Conservation (phyloP, 2,888 invertebrate genomes). For the Coenonympha glycerion region DNA sequence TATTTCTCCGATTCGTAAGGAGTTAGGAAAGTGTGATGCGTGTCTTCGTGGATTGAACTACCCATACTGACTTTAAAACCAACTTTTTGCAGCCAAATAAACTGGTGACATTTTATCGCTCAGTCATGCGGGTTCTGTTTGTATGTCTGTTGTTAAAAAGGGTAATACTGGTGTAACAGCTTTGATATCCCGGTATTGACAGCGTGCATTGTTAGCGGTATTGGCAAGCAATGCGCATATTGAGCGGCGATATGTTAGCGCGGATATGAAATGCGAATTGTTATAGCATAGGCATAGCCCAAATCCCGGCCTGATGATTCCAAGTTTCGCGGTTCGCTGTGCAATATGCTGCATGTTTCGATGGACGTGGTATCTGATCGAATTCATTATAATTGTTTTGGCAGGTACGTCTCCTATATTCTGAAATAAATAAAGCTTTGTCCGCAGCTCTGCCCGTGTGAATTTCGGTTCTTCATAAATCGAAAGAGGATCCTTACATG, state of each 20-base stretch:
- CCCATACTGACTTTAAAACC: no score
- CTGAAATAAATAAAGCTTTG: no score
- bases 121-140: neutral
- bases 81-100: no score
- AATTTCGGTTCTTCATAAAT: no score
- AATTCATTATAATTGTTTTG: neutral
- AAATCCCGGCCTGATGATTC: slow-evolving; percentile 24
- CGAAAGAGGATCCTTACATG: no score
- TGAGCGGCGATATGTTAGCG: slow-evolving; percentile 36
- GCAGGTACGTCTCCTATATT: no score
- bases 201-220: slow-evolving; percentile 29
- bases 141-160: neutral
- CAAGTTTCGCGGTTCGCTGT: slow-evolving; percentile 1
- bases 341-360: neutral
- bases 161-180: neutral
- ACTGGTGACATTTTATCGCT: no score
- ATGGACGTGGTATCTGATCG: neutral
- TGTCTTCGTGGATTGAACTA: no score
- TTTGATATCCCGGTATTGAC: slow-evolving; percentile 3
- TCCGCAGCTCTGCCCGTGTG: no score
- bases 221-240: slow-evolving; percentile 38
- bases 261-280: slow-evolving; percentile 45
- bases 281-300: slow-evolving; percentile 42
- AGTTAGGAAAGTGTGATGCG: no score
- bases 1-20: no score